Percentiles rank a stretch among this genome's conserved stretches.
Evolutionary conservation across 2,888 invertebrate genomes (phyloP).

Genomic region (Agrilus biguttatus): DNA sequence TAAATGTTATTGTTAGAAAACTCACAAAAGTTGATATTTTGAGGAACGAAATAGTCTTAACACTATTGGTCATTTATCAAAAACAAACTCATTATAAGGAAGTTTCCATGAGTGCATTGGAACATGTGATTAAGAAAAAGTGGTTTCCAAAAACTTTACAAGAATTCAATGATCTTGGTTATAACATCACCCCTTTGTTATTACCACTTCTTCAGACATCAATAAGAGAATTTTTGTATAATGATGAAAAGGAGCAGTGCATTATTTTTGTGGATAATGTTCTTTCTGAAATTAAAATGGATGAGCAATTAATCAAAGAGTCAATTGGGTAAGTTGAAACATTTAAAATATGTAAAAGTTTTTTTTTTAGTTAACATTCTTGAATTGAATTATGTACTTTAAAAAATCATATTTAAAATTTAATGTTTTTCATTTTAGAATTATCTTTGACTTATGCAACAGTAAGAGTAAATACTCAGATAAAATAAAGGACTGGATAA

Average conservation of each 20-base stretch:
- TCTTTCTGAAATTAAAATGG: conserved; percentile 44
- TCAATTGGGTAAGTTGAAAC: conserved; percentile 40
- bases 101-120: conserved; percentile 39
- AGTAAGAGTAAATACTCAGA: conserved; percentile 11
- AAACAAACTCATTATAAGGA: conserved; percentile 31
- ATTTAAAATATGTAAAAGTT: too few relatives aligned
- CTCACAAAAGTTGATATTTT: conserved; percentile 39
- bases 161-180: conserved; percentile 38
- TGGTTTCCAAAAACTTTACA: conserved; percentile 38
- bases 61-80: conserved; percentile 57
- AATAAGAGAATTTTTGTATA: conserved; percentile 35
- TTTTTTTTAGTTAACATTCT: too few relatives aligned
- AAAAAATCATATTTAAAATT: too few relatives aligned
- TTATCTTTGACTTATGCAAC: conserved; percentile 17
- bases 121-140: conserved; percentile 32
- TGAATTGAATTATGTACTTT: too few relatives aligned
- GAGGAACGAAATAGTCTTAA: conserved; percentile 44
- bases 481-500: conserved; percentile 18
- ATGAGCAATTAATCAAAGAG: conserved; percentile 36
- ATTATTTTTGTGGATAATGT: conserved; percentile 41
- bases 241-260: conserved; percentile 34
- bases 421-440: conserved; percentile 15
- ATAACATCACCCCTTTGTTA: conserved; percentile 42
- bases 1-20: conserved; percentile 46
- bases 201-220: conserved; percentile 39